These are phyloP conservation scores for Caenorhabditis sulstoni DNA, from an alignment of 2,888 invertebrate species.

Conservation along the genomic window DNA sequence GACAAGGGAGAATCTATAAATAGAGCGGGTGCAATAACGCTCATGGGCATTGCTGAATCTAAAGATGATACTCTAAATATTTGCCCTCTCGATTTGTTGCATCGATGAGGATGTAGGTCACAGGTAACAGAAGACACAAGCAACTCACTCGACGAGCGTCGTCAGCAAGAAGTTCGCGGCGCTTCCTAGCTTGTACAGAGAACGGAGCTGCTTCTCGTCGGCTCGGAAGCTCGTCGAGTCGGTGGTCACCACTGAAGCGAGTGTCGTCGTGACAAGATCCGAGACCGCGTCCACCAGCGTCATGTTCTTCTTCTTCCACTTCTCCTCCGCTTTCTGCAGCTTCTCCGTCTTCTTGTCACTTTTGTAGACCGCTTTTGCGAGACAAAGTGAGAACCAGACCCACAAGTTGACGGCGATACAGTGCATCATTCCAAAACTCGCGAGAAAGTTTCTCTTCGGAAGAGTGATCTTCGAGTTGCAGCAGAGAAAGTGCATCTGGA, in stretches of 20 bases:
- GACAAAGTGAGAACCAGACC: constrained; percentile 55
- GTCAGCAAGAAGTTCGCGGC: constrained; percentile 77
- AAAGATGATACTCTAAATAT: neutral
- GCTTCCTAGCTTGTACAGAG: constrained; percentile 74
- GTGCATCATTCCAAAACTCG: constrained; percentile 59
- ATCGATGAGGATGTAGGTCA: constrained; percentile 1
- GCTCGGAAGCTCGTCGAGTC: constrained; percentile 25
- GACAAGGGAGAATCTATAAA: constrained; percentile 71
- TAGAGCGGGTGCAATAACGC: neutral
- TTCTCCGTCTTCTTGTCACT: constrained; percentile 47
- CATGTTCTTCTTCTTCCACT: constrained; percentile 52
- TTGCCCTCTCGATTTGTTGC: neutral
- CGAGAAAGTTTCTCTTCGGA: constrained; percentile 46
- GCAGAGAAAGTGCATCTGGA: constrained; percentile 59
- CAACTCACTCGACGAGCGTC: constrained; percentile 73
- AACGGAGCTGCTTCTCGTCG: constrained; percentile 43
- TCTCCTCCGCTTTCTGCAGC: constrained; percentile 38
- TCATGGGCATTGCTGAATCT: neutral
- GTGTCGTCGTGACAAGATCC: constrained; percentile 21
- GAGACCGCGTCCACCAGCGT: constrained; percentile 23
- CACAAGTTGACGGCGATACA: constrained; percentile 55
- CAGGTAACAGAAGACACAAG: neutral
- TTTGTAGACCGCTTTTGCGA: constrained; percentile 45
- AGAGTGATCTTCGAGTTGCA: constrained; percentile 54
- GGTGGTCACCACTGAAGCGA: constrained; percentile 2